Evolutionary conservation across 2,797 vertebrate genomes (phyloP).

Genomic region (Zenarchopterus dispar): DNA sequence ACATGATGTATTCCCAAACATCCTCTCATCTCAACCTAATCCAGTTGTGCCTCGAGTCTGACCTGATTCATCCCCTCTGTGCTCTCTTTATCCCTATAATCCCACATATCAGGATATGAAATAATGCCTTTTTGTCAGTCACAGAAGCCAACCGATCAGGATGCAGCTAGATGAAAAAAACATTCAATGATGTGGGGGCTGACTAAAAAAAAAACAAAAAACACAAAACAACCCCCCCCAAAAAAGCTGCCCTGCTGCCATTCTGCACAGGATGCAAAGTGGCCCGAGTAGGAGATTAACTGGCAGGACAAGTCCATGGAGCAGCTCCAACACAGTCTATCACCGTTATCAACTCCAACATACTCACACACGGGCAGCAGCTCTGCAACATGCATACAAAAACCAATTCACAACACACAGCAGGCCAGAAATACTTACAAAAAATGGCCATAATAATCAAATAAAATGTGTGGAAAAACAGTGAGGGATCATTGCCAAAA

Average conservation of each 20-base stretch:
- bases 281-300: conserved; percentile 49
- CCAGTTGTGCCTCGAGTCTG: conserved; percentile 35
- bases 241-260: conserved; percentile 38
- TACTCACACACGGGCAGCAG: too few species aligned
- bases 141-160: conserved; percentile 51
- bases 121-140: conserved; percentile 59
- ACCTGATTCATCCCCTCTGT: conserved; percentile 57
- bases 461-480: conserved; percentile 21
- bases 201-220: conserved; percentile 53
- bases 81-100: conserved; percentile 63
- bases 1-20: conserved; percentile 20
- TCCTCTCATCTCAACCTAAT: conserved; percentile 38
- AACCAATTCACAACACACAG: too few species aligned
- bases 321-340: conserved; percentile 16
- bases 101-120: conserved; percentile 59
- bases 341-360: conserved; percentile 5
- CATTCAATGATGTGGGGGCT: conserved; percentile 30
- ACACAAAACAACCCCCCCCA: background rate
- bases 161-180: conserved; percentile 61
- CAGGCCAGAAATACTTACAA: background rate
- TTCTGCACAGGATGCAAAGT: conserved; percentile 34
- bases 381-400: too few species aligned
- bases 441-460: background rate
- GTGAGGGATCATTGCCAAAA: conserved; percentile 46
- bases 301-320: conserved; percentile 2